Conservation (phyloP, 2,888 invertebrate species). For the Ischnus inquisitorius region DNA sequence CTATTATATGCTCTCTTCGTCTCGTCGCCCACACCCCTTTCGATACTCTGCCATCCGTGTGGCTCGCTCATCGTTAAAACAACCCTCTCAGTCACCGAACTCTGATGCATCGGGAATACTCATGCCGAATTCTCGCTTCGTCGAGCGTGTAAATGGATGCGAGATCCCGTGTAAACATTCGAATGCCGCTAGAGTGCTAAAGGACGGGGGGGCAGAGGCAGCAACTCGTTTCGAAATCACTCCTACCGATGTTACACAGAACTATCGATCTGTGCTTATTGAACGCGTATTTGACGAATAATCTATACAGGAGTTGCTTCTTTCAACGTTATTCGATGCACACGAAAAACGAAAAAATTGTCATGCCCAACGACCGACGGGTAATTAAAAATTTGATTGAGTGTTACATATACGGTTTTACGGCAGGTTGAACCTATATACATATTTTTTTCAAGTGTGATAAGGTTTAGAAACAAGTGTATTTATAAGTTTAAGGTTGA, state of each 20-base stretch:
- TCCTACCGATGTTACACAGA: neutral
- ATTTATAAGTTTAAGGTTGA: neutral
- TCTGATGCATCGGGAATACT: slow-evolving; percentile 37
- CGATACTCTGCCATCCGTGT: neutral
- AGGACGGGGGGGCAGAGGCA: slow-evolving; percentile 9
- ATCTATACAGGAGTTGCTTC: neutral
- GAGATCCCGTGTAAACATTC: slow-evolving; percentile 57
- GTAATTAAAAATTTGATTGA: slow-evolving; percentile 3
- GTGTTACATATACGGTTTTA: neutral
- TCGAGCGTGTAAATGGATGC: slow-evolving; percentile 60
- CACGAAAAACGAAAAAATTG: slow-evolving; percentile 1
- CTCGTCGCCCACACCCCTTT: slow-evolving; percentile 7
- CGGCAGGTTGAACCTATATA: neutral
- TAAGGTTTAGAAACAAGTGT: neutral
- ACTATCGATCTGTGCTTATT: neutral
- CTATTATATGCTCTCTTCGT: neutral
- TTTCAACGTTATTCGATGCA: neutral
- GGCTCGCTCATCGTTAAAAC: slow-evolving; percentile 51
- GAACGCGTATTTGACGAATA: neutral
- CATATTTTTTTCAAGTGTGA: neutral
- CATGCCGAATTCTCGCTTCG: slow-evolving; percentile 59
- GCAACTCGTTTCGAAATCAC: slow-evolving; percentile 42
- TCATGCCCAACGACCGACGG: neutral
- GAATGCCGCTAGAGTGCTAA: slow-evolving; percentile 30
- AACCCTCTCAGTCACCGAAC: slow-evolving; percentile 26